Conservation (phyloP, 2,113 vertebrate species). For the Apeltes quadracus region DNA sequence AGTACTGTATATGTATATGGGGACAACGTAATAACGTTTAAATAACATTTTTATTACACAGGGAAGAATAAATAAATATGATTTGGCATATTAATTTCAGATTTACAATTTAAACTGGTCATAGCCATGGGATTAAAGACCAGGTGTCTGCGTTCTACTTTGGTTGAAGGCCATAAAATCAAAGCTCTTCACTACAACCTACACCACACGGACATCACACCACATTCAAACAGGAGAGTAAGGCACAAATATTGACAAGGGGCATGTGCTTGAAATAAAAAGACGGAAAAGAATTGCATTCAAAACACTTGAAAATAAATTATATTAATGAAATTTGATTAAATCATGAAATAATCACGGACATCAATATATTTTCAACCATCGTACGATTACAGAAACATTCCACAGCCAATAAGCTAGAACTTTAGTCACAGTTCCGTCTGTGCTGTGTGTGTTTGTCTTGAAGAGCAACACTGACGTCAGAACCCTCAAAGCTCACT, state of each 20-base stretch:
- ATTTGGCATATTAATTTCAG: conserved; percentile 65
- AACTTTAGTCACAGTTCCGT: not conserved
- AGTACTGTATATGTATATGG: conserved; percentile 1
- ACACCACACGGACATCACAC: conserved; percentile 50
- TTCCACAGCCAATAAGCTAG: conserved; percentile 20
- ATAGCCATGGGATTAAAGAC: conserved; percentile 34
- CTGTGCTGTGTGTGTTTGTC: conserved; percentile 23
- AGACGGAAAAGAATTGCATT: conserved; percentile 24
- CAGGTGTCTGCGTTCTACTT: conserved; percentile 55
- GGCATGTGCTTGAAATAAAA: conserved; percentile 38
- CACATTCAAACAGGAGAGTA: conserved; percentile 72
- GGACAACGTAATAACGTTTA: conserved; percentile 15
- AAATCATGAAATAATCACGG: conserved; percentile 47
- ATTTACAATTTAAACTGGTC: conserved; percentile 51
- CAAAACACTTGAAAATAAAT: conserved; percentile 27
- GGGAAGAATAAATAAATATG: conserved; percentile 47
- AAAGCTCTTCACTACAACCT: conserved; percentile 62
- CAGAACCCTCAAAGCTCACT: conserved; percentile 30
- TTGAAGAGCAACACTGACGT: conserved; percentile 4
- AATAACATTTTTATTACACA: conserved; percentile 30
- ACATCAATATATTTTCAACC: conserved; percentile 39
- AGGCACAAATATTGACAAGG: conserved; percentile 78
- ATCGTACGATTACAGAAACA: conserved; percentile 45
- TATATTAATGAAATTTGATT: too few relatives aligned
- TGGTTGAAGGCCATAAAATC: conserved; percentile 70